Evolutionary conservation across 2,888 invertebrate species (phyloP).

Genomic region (Drosophila anomalata): DNA sequence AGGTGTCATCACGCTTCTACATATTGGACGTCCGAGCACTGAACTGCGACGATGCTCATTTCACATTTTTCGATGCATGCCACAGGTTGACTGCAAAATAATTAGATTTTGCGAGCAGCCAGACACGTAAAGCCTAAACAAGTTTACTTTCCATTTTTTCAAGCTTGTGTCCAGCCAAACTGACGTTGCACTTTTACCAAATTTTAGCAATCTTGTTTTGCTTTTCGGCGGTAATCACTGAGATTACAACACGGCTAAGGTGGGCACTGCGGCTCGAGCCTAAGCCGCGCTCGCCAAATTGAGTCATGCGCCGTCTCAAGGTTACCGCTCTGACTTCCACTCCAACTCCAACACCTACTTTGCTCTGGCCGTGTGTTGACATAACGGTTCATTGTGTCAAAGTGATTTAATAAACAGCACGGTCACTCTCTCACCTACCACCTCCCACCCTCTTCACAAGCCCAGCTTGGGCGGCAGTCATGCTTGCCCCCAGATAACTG

Average conservation of each 20-base stretch:
- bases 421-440: conserved; percentile 9
- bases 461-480: neutral
- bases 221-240: conserved; percentile 42
- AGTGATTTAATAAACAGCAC: conserved; percentile 62
- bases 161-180: conserved; percentile 59
- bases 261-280: conserved; percentile 28
- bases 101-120: conserved; percentile 15
- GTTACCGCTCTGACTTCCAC: conserved; percentile 47
- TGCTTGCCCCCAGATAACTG: conserved; percentile 11
- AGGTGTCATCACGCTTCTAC: conserved; percentile 1
- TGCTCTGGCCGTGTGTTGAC: conserved; percentile 43
- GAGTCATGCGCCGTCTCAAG: conserved; percentile 56
- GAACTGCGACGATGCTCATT: conserved; percentile 9
- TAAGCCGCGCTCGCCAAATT: conserved; percentile 41
- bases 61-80: conserved; percentile 22
- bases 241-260: conserved; percentile 62
- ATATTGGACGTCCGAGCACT: neutral
- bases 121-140: conserved; percentile 13
- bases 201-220: conserved; percentile 43
- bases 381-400: conserved; percentile 78
- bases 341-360: conserved; percentile 19
- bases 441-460: neutral
- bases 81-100: conserved; percentile 14
- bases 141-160: conserved; percentile 68
- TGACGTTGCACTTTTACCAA: conserved; percentile 74